Conservation (phyloP, 2,888 invertebrate species). For the Tromatobia lineatoria region DNA sequence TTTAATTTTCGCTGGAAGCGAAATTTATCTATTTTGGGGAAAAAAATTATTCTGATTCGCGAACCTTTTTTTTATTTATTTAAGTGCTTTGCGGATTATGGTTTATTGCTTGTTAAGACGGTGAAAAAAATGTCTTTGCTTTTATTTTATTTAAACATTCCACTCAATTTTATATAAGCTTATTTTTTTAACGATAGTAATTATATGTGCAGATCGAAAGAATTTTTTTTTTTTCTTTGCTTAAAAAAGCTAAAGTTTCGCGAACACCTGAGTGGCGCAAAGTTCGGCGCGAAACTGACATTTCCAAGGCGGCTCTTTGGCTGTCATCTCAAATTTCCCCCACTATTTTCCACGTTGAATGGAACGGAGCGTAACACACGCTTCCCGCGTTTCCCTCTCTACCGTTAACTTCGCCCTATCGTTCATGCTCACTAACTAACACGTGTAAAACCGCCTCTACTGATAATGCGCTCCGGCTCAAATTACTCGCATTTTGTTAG, state of each 20-base stretch:
- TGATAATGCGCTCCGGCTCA: neutral
- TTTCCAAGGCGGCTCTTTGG: slow-evolving; percentile 76
- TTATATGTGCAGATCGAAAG: neutral
- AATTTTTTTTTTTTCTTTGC: slow-evolving; percentile 3
- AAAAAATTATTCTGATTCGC: no score
- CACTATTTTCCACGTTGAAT: slow-evolving; percentile 69
- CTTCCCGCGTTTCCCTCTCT: slow-evolving; percentile 61
- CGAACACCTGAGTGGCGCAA: slow-evolving; percentile 72
- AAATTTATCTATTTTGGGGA: no score
- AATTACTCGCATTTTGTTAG: neutral
- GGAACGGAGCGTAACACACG: slow-evolving; percentile 59
- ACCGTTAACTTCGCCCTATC: slow-evolving; percentile 18
- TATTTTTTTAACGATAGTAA: no score
- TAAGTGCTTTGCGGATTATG: neutral
- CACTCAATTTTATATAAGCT: neutral
- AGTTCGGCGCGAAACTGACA: slow-evolving; percentile 78
- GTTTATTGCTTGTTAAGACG: neutral
- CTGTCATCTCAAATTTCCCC: slow-evolving; percentile 79
- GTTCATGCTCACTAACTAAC: slow-evolving; percentile 12
- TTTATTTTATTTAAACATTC: neutral
- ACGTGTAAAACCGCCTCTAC: neutral
- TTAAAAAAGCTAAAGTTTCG: slow-evolving; percentile 22
- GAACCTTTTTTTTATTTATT: neutral
- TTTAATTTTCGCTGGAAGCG: no score
- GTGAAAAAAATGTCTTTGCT: neutral